These are phyloP conservation scores for Semnornis frantzii DNA, from an alignment of 2,113 vertebrate genomes.

Conservation along the genomic window DNA sequence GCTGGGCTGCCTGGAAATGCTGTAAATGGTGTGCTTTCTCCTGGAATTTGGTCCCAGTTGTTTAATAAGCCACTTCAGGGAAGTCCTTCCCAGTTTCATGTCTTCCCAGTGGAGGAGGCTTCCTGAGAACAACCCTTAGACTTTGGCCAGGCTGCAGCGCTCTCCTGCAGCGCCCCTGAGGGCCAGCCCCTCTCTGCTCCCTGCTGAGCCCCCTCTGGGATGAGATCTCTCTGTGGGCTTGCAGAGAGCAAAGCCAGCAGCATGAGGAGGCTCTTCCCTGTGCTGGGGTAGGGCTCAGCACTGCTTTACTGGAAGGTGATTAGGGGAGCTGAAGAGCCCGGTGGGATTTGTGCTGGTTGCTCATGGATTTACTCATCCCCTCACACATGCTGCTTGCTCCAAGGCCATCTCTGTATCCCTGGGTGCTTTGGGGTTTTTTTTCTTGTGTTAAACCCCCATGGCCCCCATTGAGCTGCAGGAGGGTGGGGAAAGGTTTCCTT, in stretches of 20 bases:
- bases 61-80: slow-evolving; percentile 16
- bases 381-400: rapidly evolving
- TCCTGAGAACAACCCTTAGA: slow-evolving; percentile 32
- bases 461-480: not conserved
- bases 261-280: not conserved
- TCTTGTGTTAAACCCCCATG: rapidly evolving
- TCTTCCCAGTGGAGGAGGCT: not conserved
- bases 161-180: not conserved
- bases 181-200: not conserved
- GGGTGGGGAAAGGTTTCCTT: not conserved
- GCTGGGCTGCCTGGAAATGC: not conserved
- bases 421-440: not conserved
- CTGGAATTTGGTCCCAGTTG: slow-evolving; percentile 16
- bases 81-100: not conserved
- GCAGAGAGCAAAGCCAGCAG: not conserved
- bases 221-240: not conserved
- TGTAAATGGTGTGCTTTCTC: not conserved
- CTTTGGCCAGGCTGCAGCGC: slow-evolving; percentile 6
- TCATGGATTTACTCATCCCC: not conserved
- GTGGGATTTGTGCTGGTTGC: not conserved
- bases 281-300: not conserved
- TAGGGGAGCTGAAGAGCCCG: not conserved
- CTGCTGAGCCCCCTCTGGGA: not conserved
- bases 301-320: not conserved
- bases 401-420: rapidly evolving